phyloP scores from a whole-genome alignment of 2,797 vertebrate species.

The Chelon auratus region DNA sequence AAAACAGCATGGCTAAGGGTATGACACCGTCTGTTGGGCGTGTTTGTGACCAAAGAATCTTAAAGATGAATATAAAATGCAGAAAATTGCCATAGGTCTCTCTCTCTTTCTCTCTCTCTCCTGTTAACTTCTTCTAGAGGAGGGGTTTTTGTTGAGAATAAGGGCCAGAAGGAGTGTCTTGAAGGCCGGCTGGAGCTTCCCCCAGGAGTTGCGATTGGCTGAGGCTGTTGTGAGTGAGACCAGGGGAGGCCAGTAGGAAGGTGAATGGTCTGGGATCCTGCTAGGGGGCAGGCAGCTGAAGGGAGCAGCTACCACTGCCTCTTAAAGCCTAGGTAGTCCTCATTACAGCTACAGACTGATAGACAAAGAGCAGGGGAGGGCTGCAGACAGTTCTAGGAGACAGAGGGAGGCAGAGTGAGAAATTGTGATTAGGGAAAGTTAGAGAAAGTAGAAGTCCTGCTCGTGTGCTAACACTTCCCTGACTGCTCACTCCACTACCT shows the following conservation, averaged over 20 bases:
- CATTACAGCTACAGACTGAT: conserved; percentile 77
- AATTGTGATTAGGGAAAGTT: conserved; percentile 66
- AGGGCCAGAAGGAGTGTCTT: conserved; percentile 74
- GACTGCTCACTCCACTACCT: conserved; percentile 68
- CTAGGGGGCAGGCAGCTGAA: conserved; percentile 79
- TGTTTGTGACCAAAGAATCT: conserved; percentile 25
- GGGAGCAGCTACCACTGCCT: conserved; percentile 76
- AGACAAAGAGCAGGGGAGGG: conserved; percentile 67
- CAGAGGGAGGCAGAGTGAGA: conserved; percentile 57
- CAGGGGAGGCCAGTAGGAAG: conserved; percentile 82
- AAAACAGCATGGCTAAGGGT: conserved; percentile 18
- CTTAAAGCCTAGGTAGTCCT: conserved; percentile 83
- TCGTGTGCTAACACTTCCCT: conserved; percentile 58
- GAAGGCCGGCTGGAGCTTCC: conserved; percentile 65
- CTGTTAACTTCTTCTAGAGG: conserved; percentile 62
- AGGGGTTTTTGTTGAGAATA: conserved; percentile 70
- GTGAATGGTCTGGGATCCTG: conserved; percentile 76
- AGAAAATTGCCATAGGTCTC: conserved; percentile 40
- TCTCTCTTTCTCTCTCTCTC: conserved; percentile 34
- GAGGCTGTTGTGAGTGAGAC: conserved; percentile 70
- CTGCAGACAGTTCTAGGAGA: conserved; percentile 47
- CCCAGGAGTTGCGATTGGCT: conserved; percentile 78
- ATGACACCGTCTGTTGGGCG: conserved; percentile 17
- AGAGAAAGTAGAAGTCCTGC: conserved; percentile 58
- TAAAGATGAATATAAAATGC: conserved; percentile 31